Percentiles rank a stretch among this genome's conserved stretches.
These are phyloP conservation scores for Oriolus oriolus DNA, from an alignment of 2,113 vertebrate genomes.

Conservation along the genomic window DNA sequence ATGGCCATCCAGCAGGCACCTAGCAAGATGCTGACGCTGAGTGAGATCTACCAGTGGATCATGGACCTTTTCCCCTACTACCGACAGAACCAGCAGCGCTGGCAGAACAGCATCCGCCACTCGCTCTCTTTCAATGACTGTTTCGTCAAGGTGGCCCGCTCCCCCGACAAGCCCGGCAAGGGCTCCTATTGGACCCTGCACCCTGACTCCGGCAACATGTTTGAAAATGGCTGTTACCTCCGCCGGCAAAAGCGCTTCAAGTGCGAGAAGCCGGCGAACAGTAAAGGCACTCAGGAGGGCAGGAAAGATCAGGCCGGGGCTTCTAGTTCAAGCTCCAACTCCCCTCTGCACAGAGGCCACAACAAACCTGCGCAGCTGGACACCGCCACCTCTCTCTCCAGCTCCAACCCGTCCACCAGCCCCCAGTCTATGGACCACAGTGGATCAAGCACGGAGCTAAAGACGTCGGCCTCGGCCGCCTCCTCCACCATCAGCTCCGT, in stretches of 20 bases:
- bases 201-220: constrained; percentile 98
- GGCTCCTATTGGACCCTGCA: constrained; percentile 98
- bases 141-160: constrained; percentile 96
- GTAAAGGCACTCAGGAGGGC: constrained; percentile 72
- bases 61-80: constrained; percentile 98
- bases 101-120: constrained; percentile 99
- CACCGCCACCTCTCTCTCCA: constrained; percentile 69
- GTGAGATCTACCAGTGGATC: constrained; percentile 99
- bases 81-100: constrained; percentile 96
- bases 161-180: constrained; percentile 96
- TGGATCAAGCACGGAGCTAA: constrained; percentile 79
- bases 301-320: constrained; percentile 68
- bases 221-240: constrained; percentile 97
- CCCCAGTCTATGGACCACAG: constrained; percentile 80
- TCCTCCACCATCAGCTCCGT: constrained; percentile 74
- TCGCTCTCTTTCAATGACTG: constrained; percentile 98
- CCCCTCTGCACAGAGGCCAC: constrained; percentile 76
- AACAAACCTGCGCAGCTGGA: constrained; percentile 78
- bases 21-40: constrained; percentile 96
- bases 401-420: constrained; percentile 73
- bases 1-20: constrained; percentile 98
- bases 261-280: constrained; percentile 83
- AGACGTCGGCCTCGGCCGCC: constrained; percentile 75
- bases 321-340: constrained; percentile 68
- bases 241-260: constrained; percentile 98